Percentiles rank a stretch among this genome's conserved stretches.
phyloP scores from a whole-genome alignment of 2,888 invertebrate genomes.

The Linnaemya vulpina region DNA sequence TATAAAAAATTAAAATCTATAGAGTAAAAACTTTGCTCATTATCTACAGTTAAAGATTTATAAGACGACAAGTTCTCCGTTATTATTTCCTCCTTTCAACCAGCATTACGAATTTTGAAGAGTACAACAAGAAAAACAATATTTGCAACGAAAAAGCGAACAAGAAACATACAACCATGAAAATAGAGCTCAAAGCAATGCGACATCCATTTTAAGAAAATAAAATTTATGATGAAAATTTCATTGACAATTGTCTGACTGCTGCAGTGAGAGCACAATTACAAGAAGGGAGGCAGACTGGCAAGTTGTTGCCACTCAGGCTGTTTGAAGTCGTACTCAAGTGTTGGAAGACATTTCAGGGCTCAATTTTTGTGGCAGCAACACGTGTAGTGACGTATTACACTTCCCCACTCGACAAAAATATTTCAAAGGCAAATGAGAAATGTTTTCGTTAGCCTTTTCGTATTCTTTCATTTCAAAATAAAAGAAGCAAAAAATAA shows the following conservation, averaged over 20 bases:
- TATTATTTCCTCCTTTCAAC: conserved; percentile 58
- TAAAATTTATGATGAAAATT: conserved; percentile 81
- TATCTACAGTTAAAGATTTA: conserved; percentile 71
- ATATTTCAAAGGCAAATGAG: conserved; percentile 45
- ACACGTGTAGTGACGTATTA: conserved; percentile 58
- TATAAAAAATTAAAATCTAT: conserved; percentile 40
- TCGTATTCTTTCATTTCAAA: conserved; percentile 26
- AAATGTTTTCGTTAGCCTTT: conserved; percentile 37
- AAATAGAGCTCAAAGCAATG: conserved; percentile 71
- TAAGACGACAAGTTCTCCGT: conserved; percentile 72
- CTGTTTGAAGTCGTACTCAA: conserved; percentile 53
- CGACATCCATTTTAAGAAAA: conserved; percentile 73
- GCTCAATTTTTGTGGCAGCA: conserved; percentile 60
- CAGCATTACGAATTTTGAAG: conserved; percentile 38
- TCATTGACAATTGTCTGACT: conserved; percentile 81
- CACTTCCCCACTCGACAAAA: conserved; percentile 24
- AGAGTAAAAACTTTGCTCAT: conserved; percentile 71
- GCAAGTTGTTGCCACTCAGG: conserved; percentile 61
- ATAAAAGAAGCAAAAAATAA: conserved; percentile 9
- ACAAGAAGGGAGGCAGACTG: conserved; percentile 38
- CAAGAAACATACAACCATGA: conserved; percentile 18
- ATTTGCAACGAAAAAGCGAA: conserved; percentile 11
- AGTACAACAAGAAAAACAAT: conserved; percentile 30
- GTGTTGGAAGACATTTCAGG: conserved; percentile 61
- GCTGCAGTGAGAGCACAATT: conserved; percentile 73